Evolutionary conservation across 2,113 vertebrate species (phyloP), one percentile per base, ranked within the genome.

Genomic region (Rhipidura dahli): DNA sequence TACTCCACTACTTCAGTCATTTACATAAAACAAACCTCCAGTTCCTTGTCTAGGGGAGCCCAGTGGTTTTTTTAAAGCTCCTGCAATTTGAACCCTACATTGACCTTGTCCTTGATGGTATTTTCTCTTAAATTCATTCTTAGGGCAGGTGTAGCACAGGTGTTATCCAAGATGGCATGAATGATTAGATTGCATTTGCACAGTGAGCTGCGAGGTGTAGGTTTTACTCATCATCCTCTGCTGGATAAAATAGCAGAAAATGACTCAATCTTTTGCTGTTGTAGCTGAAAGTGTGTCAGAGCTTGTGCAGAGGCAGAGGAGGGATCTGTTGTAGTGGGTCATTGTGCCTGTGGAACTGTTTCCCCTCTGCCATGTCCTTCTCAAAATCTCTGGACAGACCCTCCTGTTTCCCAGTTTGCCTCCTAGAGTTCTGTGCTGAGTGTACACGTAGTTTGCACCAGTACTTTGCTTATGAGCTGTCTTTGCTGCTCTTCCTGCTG

Each of bases 401-500:
- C 14, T 86, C 71, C 70, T 61, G 37, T 76, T 82, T 87, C 64
- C 33, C 23, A 8, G 37, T 80, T 83, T 88, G 15, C 37, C 26
- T 92, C 42, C 45, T 70, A 37, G 85, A 83, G 39, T 28, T 51
- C 15, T 0, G 1, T 56, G 31, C 49, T 57, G 45, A 53, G 33
- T 2, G 6, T 49, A 16, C 0, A 0, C 13, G 37, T 26, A 60
- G 45, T n/a, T 54, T 60, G 33, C 44, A 27, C 21, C 35, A 64
- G 17, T 40, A 30, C 51, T 83, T 75, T 60, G 37, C 18, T 49
- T 49, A 42, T n/a, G 54, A 86, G 23, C 22, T 33, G 17, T 65
- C 45, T 68, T 45, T 76, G 49, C 45, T 88, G 27, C 69, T 82
- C 28, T 80, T 79, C 26, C 56, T 60, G 31, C 31, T 75, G 16